Percentiles rank a stretch among this genome's conserved stretches.
Conservation (phyloP, 2,888 invertebrate species). For the Pseudococcus viburni region DNA sequence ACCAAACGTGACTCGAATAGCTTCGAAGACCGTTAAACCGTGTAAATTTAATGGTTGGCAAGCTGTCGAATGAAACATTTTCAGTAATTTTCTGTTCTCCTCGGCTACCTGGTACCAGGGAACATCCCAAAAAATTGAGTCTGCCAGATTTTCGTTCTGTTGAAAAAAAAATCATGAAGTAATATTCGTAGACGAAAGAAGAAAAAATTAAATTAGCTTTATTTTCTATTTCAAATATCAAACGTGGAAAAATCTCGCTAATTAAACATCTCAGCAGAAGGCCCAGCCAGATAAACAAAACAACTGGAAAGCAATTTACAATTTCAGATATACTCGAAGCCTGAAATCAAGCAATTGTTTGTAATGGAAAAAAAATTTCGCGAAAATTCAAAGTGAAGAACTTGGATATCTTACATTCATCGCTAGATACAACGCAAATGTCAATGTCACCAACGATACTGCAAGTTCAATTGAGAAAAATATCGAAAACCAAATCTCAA, state of each 20-base stretch:
- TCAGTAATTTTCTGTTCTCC: neutral
- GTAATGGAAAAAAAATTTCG: neutral
- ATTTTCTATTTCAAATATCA: neutral
- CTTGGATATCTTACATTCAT: neutral
- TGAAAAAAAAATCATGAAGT: neutral
- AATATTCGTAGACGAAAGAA: neutral
- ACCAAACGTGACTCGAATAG: neutral
- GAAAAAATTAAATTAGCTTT: neutral
- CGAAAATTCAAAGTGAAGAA: neutral
- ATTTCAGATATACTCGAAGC: too few species aligned
- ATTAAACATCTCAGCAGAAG: neutral
- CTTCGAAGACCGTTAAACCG: neutral
- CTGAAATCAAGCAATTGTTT: neutral
- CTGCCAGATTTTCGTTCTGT: neutral
- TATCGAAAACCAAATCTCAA: neutral
- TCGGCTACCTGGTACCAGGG: neutral
- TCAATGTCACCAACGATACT: neutral
- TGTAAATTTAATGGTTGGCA: neutral
- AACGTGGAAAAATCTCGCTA: neutral
- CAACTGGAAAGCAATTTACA: too few species aligned
- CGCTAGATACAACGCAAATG: neutral
- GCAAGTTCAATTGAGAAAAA: neutral
- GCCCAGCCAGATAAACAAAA: neutral
- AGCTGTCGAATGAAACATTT: neutral
- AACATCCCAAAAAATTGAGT: neutral